Evolutionary conservation across 2,888 invertebrate species (phyloP).

Genomic region (Dione vanillae): DNA sequence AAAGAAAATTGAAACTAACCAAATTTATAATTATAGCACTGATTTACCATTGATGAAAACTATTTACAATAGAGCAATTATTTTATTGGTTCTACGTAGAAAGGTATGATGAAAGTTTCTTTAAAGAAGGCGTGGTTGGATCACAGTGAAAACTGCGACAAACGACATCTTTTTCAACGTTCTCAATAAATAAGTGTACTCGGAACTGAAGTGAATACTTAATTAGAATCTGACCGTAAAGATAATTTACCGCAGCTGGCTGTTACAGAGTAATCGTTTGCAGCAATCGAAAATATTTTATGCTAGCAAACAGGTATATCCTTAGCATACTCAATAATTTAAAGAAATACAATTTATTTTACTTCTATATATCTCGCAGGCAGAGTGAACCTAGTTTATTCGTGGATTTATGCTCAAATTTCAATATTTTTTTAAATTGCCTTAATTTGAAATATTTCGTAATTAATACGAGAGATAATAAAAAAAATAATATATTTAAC

Average conservation of each 20-base stretch:
- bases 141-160: slow-evolving; percentile 24
- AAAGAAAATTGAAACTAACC: not conserved
- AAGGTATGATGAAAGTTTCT: slow-evolving; percentile 26
- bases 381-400: too few species aligned
- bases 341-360: not conserved
- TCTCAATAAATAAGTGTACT: slow-evolving; percentile 31
- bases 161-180: slow-evolving; percentile 35
- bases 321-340: not conserved
- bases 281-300: slow-evolving; percentile 1
- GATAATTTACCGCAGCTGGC: slow-evolving; percentile 24
- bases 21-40: not conserved
- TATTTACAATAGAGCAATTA: slow-evolving; percentile 2
- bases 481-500: too few species aligned
- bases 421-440: too few species aligned
- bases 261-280: slow-evolving; percentile 9
- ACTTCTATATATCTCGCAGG: too few species aligned
- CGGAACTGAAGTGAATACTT: slow-evolving; percentile 37
- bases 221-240: slow-evolving; percentile 34
- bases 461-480: too few species aligned
- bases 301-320: not conserved
- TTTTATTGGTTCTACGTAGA: slow-evolving; percentile 7
- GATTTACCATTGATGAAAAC: not conserved
- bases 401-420: too few species aligned
- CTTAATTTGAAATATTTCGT: too few species aligned
- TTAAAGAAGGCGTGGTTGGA: slow-evolving; percentile 18